Base-by-base conservation (phyloP, 2,888 invertebrate species). In the Morpho achilles region DNA sequence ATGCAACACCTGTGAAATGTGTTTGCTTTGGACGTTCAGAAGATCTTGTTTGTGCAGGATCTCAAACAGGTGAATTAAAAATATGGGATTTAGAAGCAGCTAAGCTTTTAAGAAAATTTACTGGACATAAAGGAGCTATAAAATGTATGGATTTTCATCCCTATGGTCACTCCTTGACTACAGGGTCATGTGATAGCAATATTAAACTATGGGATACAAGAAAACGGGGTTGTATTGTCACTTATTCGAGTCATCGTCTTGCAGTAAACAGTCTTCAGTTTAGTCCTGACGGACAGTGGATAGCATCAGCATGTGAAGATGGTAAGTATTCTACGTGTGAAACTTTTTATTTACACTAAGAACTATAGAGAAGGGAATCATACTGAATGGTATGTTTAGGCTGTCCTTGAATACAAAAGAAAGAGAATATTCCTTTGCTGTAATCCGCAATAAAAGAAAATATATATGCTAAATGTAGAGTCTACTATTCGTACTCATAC, bases 281-380 rank as follows among this genome's bases (percentile, higher is more conserved):
- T 80, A 98, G 98, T 79, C 99, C 99, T 7, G 99, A 99, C 92
- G 99, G 99, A 8, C 95, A 97, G 76, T 99, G 99, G 99, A 96
- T 99, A 69, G 98, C 98, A 2, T 98, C 98, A 63, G 98, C 97
- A 56, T 97, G 98, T 71, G 96, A 98, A 74, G 98, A 99, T 90
- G 95, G 95, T 83, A 72, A 76, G 71, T 23, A 22, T 44, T 42
- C 63, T n/a, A n/a, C n/a, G n/a, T n/a, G n/a, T n/a, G n/a, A n/a
- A n/a, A n/a, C n/a, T n/a, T n/a, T n/a, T n/a, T n/a, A n/a, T n/a
- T n/a, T n/a, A n/a, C n/a, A n/a, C n/a, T n/a, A n/a, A n/a, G n/a
- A n/a, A n/a, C n/a, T n/a, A n/a, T n/a, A n/a, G n/a, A n/a, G n/a
- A n/a, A n/a, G n/a, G n/a, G n/a, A n/a, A n/a, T n/a, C n/a, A n/a